Base-by-base conservation (phyloP, 2,888 invertebrate genomes). In the Heliconius sara region DNA sequence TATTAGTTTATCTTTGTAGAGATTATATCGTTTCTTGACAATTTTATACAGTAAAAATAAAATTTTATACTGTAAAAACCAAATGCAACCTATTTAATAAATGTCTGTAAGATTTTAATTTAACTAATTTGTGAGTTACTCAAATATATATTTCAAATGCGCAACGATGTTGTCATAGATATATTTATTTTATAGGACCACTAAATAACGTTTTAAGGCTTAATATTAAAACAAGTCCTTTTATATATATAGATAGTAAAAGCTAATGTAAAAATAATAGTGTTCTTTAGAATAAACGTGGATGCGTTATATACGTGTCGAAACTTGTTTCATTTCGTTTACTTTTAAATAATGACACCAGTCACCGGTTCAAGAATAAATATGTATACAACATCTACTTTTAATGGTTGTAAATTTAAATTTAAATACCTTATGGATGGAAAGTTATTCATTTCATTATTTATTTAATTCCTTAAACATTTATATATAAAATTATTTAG, bases 241-340 rank as follows among this genome's bases (percentile, higher is more conserved):
- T 27, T 27, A 27, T 27, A 27, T 27, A 27, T 27, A 27, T 27
- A 27, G 27, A 27, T 73, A 13, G 57, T 34, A 57, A 34, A 57
- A 30, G 57, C 43, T 57, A 73, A 57, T 60, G 34, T 73, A 73
- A 34, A 34, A 57, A 57, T 57, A 73, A 73, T 73, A 73, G 34
- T 73, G 3, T 30, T 73, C 57, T 73, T 34, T 60, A 57, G 72
- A 73, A 60, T 34, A 52, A 52, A 73, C 57, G 25, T 47, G 43
- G 25, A 25, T 16, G 16, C 16, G 16, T 70, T 70, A n/a, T 68
- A n/a, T 10, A 70, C 43, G 13, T 72, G 57, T 73, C 72, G 57
- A 73, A 73, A 73, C 72, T 73, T 34, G 72, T 73, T 73, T 57
- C 72, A 73, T 60, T 73, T 73, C 30, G 57, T n/a, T 73, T 73